A percentile compares a stretch with the other conserved stretches of the same genome.
phyloP scores from a whole-genome alignment of 2,888 invertebrate genomes.

The Nomada fabriciana region DNA sequence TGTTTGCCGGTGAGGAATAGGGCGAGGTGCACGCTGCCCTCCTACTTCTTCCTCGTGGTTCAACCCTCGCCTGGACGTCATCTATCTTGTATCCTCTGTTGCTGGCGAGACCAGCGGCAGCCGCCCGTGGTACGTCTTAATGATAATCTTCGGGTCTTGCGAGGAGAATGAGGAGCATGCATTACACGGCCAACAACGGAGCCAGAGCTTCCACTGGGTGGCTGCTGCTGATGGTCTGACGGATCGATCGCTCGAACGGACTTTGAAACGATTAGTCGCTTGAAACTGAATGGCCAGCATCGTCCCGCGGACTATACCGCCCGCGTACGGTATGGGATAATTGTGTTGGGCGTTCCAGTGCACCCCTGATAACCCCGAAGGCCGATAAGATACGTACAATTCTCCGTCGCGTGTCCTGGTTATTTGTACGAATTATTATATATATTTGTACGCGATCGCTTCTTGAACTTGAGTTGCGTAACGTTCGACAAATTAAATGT shows the following conservation, averaged over 20 bases:
- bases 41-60: constrained; percentile 6
- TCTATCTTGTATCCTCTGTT: constrained; percentile 48
- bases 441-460: too few relatives aligned
- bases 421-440: constrained; percentile 1
- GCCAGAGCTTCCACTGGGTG: constrained; percentile 4
- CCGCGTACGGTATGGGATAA: not conserved
- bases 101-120: constrained; percentile 7
- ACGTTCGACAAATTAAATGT: too few relatives aligned
- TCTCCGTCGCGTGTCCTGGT: not conserved
- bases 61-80: constrained; percentile 25
- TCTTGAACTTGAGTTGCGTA: too few relatives aligned
- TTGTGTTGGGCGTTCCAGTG: not conserved
- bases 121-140: constrained; percentile 54
- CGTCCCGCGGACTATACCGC: not conserved
- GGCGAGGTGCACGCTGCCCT: constrained; percentile 30
- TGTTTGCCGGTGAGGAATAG: constrained; percentile 34
- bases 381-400: constrained; percentile 2
- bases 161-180: constrained; percentile 49
- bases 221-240: constrained; percentile 6
- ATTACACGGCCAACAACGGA: constrained; percentile 32
- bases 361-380: constrained; percentile 21
- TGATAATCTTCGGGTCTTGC: constrained; percentile 54
- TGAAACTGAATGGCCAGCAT: constrained; percentile 34
- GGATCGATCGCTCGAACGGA: constrained; percentile 19
- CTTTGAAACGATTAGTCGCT: constrained; percentile 31